Conservation (phyloP, 2,113 vertebrate species). For the Tragelaphus buxtoni region DNA sequence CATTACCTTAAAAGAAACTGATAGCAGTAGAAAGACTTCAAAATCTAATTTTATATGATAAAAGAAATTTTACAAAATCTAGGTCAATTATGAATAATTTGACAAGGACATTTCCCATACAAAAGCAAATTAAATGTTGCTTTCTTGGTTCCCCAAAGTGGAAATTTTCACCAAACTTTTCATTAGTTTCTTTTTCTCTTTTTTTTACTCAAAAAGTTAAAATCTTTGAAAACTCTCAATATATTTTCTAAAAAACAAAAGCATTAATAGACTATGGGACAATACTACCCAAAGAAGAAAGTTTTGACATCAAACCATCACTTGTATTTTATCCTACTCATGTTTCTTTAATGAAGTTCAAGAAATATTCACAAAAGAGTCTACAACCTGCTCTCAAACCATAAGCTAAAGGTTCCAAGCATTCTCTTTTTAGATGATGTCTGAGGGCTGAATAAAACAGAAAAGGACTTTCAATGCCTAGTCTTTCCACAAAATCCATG, state of each 20-base stretch:
- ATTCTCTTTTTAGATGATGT: background rate
- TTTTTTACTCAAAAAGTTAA: constrained; percentile 5
- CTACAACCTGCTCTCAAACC: background rate
- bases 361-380: background rate
- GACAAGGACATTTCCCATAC: background rate
- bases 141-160: background rate
- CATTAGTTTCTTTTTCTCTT: background rate
- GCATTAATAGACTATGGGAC: background rate
- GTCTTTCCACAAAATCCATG: background rate
- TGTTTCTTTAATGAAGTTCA: background rate
- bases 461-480: background rate
- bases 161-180: background rate
- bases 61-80: constrained; percentile 15
- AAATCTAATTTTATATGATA: background rate
- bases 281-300: background rate
- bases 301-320: background rate
- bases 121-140: background rate
- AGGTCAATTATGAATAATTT: background rate
- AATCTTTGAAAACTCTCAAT: background rate
- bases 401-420: background rate
- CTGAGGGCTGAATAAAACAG: background rate
- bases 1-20: background rate
- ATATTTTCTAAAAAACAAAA: background rate
- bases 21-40: background rate
- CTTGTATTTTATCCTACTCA: background rate